These are phyloP conservation scores for Limenitis camilla DNA, from an alignment of 2,888 invertebrate species.

Conservation along the genomic window DNA sequence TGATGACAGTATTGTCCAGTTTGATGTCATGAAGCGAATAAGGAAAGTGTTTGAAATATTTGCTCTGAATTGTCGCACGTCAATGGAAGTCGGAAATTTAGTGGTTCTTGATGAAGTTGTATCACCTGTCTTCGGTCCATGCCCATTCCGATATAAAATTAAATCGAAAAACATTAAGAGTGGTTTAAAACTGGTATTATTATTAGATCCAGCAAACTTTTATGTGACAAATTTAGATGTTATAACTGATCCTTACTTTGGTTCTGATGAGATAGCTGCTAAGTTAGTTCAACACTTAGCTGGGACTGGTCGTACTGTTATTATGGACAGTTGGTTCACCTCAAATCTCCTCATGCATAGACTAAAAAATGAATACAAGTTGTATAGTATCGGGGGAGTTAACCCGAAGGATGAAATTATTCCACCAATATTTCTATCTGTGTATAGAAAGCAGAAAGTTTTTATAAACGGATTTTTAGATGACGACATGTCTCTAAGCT, in stretches of 20 bases:
- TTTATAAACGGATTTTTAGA: slow-evolving; percentile 54
- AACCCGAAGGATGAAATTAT: slow-evolving; percentile 48
- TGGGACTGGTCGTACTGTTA: slow-evolving; percentile 46
- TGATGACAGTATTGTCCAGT: slow-evolving; percentile 41
- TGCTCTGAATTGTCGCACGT: slow-evolving; percentile 58
- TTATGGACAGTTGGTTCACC: slow-evolving; percentile 61
- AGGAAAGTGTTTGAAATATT: slow-evolving; percentile 65
- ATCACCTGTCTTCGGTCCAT: slow-evolving; percentile 58
- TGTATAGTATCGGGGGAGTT: slow-evolving; percentile 50
- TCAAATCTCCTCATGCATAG: slow-evolving; percentile 42
- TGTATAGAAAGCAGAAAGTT: slow-evolving; percentile 41
- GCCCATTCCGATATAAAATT: slow-evolving; percentile 60
- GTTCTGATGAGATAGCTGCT: slow-evolving; percentile 45
- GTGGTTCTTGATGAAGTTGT: slow-evolving; percentile 63
- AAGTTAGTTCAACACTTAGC: slow-evolving; percentile 55
- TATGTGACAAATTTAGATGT: slow-evolving; percentile 62
- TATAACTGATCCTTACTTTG: slow-evolving; percentile 53
- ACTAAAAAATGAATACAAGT: slow-evolving; percentile 43
- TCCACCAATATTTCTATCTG: slow-evolving; percentile 52
- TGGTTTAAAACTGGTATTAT: slow-evolving; percentile 58
- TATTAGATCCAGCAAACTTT: slow-evolving; percentile 59
- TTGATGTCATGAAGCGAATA: slow-evolving; percentile 57
- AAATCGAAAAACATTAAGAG: slow-evolving; percentile 48
- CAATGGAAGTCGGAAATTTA: slow-evolving; percentile 43
- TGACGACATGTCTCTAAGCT: slow-evolving; percentile 45